Percentiles rank a stretch among this genome's conserved stretches.
These are phyloP conservation scores for Geotria australis DNA, from an alignment of 2,797 vertebrate species.

Conservation along the genomic window DNA sequence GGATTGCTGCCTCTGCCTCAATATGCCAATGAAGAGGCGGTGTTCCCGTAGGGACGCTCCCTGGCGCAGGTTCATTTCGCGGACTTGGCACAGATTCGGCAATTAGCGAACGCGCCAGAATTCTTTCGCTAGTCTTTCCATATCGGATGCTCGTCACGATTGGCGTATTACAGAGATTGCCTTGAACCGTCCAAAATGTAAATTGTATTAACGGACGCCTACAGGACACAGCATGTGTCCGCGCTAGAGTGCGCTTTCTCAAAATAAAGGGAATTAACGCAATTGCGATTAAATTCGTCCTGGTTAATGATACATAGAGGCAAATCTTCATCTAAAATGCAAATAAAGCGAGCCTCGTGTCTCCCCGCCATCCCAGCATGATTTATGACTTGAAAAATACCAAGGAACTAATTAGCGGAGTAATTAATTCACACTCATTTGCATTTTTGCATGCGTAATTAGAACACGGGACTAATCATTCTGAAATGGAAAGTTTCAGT, in stretches of 20 bases:
- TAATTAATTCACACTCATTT: constrained; percentile 99
- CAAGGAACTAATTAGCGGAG: constrained; percentile 99
- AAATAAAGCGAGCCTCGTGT: constrained; percentile 3
- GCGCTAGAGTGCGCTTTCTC: neutral
- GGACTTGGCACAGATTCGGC: neutral
- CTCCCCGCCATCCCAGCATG: constrained; percentile 71
- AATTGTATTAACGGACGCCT: neutral
- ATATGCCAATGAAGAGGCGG: neutral
- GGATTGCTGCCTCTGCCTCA: neutral
- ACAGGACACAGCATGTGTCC: neutral
- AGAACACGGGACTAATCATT: constrained; percentile 99
- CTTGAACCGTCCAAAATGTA: neutral
- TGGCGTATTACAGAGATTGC: neutral
- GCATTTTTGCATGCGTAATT: constrained; percentile 99
- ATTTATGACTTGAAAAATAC: constrained; percentile 99
- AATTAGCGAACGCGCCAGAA: neutral
- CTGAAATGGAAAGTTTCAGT: constrained; percentile 99
- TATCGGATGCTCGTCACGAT: neutral
- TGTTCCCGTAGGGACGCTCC: neutral
- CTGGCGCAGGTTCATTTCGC: neutral
- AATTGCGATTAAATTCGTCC: neutral
- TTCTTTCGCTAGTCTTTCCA: neutral
- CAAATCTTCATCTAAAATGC: neutral
- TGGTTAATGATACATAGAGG: neutral
- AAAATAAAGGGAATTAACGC: neutral